Evolutionary conservation across 1,140 invertebrate genomes (phyloP), one percentile per base, ranked within the genome.

Genomic region (Brachionus rubens): DNA sequence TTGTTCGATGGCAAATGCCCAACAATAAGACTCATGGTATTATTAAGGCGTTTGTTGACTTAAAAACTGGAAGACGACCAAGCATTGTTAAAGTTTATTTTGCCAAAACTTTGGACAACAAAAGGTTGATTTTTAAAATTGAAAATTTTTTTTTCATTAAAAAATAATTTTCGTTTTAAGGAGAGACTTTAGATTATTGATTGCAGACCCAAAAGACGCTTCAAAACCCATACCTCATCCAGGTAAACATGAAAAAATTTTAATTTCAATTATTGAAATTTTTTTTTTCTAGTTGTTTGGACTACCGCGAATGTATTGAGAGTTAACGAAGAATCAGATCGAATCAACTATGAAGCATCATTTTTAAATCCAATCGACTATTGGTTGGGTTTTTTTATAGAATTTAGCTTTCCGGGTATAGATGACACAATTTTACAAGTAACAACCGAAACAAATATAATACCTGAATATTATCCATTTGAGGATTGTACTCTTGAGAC

Each of bases 381-480:
- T 41, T 82, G 80, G 81, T 72, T 77, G 16, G 80, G 78, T 0
- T 81, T 80, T 76, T 81, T 80, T 30, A 80, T 81, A 28, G 79
- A 81, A 76, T 52, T 75, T 50, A 79, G 76, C n/a, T 82, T 81
- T 77, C 54, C 68, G 9, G 81, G 81, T 67, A 47, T 79, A 9
- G 76, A 77, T n/a, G 79, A 77, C 47, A 76, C 77, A 12, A 77
- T 78, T n/a, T 59, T 82, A 16, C 78, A 80, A 75, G 78, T 82
- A 48, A 82, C 82, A 26, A 81, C 82, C 4, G 80, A 82, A 68
- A 77, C 78, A 4, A 72, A 72, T 54, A 30, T 76, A 0, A 79
- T 81, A 28, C 82, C 82, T 33, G 79, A 81, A 43, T 78, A 78
- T 47, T 81, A 80, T 75, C 80, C 82, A 3, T 80, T 80, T 75